Conservation (phyloP, 2,113 vertebrate species). For the Anguilla japonica region DNA sequence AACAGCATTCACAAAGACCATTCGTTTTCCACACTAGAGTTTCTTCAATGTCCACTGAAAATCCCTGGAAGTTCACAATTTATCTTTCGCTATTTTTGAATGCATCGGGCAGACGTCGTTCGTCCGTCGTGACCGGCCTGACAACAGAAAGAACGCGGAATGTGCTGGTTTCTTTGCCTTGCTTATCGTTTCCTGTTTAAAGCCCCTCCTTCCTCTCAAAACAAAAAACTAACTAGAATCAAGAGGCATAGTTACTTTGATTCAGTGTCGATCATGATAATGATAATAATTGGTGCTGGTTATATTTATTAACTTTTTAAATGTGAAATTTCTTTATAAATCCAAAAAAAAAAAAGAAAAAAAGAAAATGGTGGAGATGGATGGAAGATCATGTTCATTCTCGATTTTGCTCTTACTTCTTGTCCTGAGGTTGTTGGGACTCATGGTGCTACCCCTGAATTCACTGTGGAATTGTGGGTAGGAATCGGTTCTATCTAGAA, state of each 20-base stretch:
- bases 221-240: slow-evolving; percentile 17
- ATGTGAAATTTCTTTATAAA: slow-evolving; percentile 51
- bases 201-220: slow-evolving; percentile 25
- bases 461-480: slow-evolving; percentile 63
- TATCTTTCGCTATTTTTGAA: background rate
- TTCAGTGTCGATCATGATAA: slow-evolving; percentile 32
- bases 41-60: background rate
- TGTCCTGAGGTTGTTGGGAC: slow-evolving; percentile 45
- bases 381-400: slow-evolving; percentile 7
- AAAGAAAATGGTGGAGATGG: slow-evolving; percentile 28
- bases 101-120: slow-evolving; percentile 1
- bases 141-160: slow-evolving; percentile 23
- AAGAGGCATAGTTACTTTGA: slow-evolving; percentile 35
- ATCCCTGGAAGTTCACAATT: slow-evolving; percentile 30
- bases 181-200: background rate
- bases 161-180: background rate
- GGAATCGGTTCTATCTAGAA: slow-evolving; percentile 41
- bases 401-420: slow-evolving; percentile 9
- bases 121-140: slow-evolving; percentile 9
- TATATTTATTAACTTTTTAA: slow-evolving; percentile 43
- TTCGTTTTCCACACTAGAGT: background rate
- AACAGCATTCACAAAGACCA: background rate
- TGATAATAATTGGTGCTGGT: slow-evolving; percentile 56
- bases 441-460: slow-evolving; percentile 58
- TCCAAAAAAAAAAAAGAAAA: slow-evolving; percentile 11